Percentiles rank a stretch among this genome's conserved stretches.
These are phyloP conservation scores for Lepus oiostolus DNA, from an alignment of 2,797 vertebrate genomes.

Conservation along the genomic window DNA sequence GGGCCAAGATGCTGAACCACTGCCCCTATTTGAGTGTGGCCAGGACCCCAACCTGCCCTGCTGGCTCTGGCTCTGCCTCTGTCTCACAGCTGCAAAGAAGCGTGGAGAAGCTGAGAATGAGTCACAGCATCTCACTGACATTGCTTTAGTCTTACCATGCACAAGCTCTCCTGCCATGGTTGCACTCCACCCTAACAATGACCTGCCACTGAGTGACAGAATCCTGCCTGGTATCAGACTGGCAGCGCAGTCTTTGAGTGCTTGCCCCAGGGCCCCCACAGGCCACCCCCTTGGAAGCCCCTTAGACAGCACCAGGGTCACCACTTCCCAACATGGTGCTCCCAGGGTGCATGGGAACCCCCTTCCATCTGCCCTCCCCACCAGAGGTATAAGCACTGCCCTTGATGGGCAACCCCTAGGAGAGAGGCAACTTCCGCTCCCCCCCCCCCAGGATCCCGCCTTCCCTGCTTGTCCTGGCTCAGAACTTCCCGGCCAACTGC, in stretches of 20 bases:
- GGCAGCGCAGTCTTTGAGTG: not conserved
- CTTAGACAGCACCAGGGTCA: not conserved
- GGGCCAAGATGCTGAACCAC: not conserved
- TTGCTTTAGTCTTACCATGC: not conserved
- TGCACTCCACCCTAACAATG: constrained; percentile 6
- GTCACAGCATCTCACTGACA: not conserved
- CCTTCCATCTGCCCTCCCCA: not conserved
- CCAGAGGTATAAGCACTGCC: not conserved
- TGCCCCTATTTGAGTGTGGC: not conserved
- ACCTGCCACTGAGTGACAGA: not conserved
- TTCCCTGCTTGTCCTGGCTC: not conserved
- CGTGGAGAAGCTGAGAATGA: not conserved
- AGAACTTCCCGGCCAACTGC: not conserved
- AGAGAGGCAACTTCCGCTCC: not conserved
- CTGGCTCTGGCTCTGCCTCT: not conserved
- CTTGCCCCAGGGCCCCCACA: not conserved
- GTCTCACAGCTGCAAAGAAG: not conserved
- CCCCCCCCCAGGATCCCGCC: not conserved
- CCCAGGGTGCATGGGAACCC: not conserved
- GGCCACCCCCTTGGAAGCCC: not conserved
- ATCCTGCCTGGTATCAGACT: not conserved
- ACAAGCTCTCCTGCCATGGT: not conserved
- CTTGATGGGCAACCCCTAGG: not conserved
- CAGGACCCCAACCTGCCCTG: not conserved
- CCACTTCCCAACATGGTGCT: not conserved